These are phyloP conservation scores for Latheticus oryzae DNA, from an alignment of 2,888 invertebrate genomes.

Conservation along the genomic window DNA sequence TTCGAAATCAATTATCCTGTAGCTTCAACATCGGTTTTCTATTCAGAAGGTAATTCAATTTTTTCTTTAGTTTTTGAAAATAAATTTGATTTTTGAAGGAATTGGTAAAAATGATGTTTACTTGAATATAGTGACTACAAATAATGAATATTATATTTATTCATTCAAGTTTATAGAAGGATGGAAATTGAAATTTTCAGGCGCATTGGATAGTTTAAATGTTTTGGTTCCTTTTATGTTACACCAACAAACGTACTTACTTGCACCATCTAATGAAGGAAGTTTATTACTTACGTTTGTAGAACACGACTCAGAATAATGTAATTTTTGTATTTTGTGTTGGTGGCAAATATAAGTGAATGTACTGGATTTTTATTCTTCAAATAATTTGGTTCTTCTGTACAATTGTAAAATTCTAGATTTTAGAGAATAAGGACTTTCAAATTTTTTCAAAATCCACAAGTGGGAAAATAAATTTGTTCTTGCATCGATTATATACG, in stretches of 20 bases:
- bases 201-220: constrained; percentile 57
- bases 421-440: too few species aligned
- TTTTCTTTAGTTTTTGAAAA: neutral
- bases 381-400: too few species aligned
- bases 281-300: constrained; percentile 58
- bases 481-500: too few species aligned
- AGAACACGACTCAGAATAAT: constrained; percentile 55
- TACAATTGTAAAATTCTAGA: too few species aligned
- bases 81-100: constrained; percentile 47
- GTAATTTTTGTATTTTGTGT: too few species aligned
- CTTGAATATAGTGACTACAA: constrained; percentile 56
- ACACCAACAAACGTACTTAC: constrained; percentile 55
- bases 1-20: constrained; percentile 55
- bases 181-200: constrained; percentile 58
- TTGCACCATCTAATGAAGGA: constrained; percentile 55
- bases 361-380: too few species aligned
- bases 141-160: constrained; percentile 57
- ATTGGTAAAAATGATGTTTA: constrained; percentile 59
- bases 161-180: constrained; percentile 59
- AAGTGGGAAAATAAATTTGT: too few species aligned
- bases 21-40: constrained; percentile 57
- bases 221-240: constrained; percentile 58
- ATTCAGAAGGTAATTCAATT: constrained; percentile 55
- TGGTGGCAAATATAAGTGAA: too few species aligned
- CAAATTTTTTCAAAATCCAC: too few species aligned